These are phyloP conservation scores for Solenopsis fugax DNA, from an alignment of 1,140 invertebrate genomes.

Conservation along the genomic window DNA sequence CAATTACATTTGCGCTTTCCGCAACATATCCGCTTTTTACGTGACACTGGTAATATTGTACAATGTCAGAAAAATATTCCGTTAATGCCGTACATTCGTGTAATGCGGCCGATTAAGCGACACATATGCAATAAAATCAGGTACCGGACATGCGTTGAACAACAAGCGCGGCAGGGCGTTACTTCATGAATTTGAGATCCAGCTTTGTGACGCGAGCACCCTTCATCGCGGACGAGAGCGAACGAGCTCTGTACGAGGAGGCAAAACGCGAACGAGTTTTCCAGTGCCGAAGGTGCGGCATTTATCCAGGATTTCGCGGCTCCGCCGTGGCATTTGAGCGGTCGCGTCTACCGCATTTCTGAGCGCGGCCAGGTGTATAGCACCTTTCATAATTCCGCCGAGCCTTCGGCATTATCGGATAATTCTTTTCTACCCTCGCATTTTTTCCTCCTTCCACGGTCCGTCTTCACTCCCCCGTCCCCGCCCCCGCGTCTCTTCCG, in stretches of 20 bases:
- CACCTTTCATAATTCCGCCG: slow-evolving; percentile 65
- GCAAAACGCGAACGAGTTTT: slow-evolving; percentile 51
- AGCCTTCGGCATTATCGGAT: slow-evolving; percentile 75
- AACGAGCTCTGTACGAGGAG: slow-evolving; percentile 12
- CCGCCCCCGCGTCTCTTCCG: slow-evolving; percentile 7
- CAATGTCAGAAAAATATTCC: background rate
- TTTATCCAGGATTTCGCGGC: slow-evolving; percentile 68
- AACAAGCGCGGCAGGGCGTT: background rate
- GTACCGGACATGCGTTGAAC: slow-evolving; percentile 25
- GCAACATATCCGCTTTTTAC: background rate
- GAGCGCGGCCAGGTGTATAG: slow-evolving; percentile 45
- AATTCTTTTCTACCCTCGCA: slow-evolving; percentile 70
- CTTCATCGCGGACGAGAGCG: background rate
- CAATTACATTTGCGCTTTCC: background rate
- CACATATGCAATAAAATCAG: slow-evolving; percentile 9
- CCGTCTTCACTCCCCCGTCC: slow-evolving; percentile 9
- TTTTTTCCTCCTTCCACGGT: slow-evolving; percentile 40
- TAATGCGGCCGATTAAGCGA: background rate
- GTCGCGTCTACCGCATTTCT: slow-evolving; percentile 47
- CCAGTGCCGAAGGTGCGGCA: slow-evolving; percentile 53
- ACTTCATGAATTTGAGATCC: slow-evolving; percentile 39
- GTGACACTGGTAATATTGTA: background rate
- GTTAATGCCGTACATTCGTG: background rate
- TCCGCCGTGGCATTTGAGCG: slow-evolving; percentile 67
- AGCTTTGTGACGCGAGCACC: background rate